These are phyloP conservation scores for Whitmania pigra DNA, from an alignment of 1,140 invertebrate species.

Conservation along the genomic window DNA sequence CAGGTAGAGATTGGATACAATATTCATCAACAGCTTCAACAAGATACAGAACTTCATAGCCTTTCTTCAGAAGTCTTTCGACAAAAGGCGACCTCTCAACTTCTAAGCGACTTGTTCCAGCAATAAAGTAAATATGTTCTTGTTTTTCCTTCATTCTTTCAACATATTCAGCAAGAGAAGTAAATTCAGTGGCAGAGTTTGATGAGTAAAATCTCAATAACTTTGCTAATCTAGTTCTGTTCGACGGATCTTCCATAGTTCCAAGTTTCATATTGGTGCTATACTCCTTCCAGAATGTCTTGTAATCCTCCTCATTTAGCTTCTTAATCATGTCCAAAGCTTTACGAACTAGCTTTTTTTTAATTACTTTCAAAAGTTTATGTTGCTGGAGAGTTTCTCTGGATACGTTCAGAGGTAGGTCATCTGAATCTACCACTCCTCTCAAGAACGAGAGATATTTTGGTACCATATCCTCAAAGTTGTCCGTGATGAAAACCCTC, in stretches of 20 bases:
- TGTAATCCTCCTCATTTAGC: constrained; percentile 74
- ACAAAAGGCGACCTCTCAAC: constrained; percentile 87
- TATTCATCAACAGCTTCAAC: constrained; percentile 97
- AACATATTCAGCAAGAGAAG: constrained; percentile 76
- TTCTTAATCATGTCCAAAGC: constrained; percentile 97
- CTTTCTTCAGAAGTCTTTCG: constrained; percentile 78
- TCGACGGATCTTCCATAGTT: constrained; percentile 91
- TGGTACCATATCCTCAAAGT: constrained; percentile 98
- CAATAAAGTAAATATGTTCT: constrained; percentile 89
- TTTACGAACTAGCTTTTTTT: constrained; percentile 95
- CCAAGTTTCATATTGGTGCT: constrained; percentile 96
- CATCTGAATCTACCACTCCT: constrained; percentile 95
- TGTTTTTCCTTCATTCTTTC: constrained; percentile 94
- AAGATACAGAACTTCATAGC: constrained; percentile 84
- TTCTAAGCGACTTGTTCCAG: constrained; percentile 50
- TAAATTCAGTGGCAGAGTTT: constrained; percentile 53
- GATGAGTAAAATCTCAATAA: constrained; percentile 82
- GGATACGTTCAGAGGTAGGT: constrained; percentile 93
- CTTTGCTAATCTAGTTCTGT: constrained; percentile 86
- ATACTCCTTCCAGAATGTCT: constrained; percentile 97
- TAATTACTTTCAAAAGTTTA: constrained; percentile 96
- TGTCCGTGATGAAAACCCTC: constrained; percentile 96
- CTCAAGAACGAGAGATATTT: constrained; percentile 87
- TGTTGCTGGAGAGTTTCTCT: constrained; percentile 91
- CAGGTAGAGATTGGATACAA: constrained; percentile 86